These are phyloP conservation scores for Neodiprion virginianus DNA, from an alignment of 1,140 invertebrate genomes.

Conservation along the genomic window DNA sequence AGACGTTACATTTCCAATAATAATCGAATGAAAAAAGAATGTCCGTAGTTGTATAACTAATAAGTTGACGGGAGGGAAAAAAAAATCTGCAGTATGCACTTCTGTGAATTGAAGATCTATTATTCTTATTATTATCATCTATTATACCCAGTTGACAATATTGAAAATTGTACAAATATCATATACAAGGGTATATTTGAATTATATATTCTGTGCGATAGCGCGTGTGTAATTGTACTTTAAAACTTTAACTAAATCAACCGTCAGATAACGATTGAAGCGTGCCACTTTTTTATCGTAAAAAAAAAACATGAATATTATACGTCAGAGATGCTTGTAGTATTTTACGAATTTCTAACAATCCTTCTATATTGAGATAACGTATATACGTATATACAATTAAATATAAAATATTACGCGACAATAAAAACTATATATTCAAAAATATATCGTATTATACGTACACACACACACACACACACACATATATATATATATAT, in stretches of 20 bases:
- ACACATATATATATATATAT: not conserved
- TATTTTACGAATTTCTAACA: not conserved
- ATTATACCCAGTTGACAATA: not conserved
- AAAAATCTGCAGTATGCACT: conserved; percentile 57
- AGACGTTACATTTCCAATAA: not conserved
- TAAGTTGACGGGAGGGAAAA: not conserved
- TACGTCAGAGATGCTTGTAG: not conserved
- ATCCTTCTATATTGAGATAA: not conserved
- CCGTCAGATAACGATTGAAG: not conserved
- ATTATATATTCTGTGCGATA: not conserved
- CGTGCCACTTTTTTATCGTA: not conserved
- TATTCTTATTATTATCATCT: not conserved
- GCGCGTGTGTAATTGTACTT: not conserved
- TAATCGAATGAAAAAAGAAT: not conserved
- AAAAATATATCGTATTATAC: not conserved
- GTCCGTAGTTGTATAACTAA: not conserved
- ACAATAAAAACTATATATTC: not conserved
- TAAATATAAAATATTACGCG: not conserved
- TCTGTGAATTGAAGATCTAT: conserved; percentile 54
- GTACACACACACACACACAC: no score
- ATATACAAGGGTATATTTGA: not conserved
- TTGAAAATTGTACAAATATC: not conserved
- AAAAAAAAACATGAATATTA: not conserved
- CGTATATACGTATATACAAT: no score
- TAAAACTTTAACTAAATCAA: not conserved